Evolutionary conservation across 2,113 vertebrate species (phyloP).

Genomic region (Struthio camelus): DNA sequence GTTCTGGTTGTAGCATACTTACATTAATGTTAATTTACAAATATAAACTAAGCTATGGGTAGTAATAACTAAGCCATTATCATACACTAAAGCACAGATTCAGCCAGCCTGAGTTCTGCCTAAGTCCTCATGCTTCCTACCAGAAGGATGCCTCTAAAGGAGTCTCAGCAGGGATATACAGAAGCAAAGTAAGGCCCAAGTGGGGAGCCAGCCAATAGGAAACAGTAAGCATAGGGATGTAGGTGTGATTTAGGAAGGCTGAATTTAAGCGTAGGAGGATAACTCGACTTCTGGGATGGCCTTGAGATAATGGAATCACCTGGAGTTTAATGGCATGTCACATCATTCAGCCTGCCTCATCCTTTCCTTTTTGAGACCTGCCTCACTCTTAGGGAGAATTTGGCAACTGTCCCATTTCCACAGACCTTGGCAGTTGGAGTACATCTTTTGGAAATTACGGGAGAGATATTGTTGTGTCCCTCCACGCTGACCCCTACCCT

Average conservation of each 20-base stretch:
- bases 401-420: neutral
- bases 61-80: conserved; percentile 1
- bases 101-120: neutral
- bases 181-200: neutral
- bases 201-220: neutral
- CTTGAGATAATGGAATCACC: neutral
- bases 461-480: neutral
- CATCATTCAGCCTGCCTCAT: neutral
- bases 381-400: neutral
- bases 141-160: conserved; percentile 25
- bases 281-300: neutral
- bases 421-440: neutral
- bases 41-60: neutral
- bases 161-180: conserved; percentile 13
- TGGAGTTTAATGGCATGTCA: neutral
- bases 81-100: neutral
- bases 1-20: conserved; percentile 4
- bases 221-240: neutral
- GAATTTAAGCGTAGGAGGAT: neutral
- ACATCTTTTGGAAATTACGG: neutral
- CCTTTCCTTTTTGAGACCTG: neutral
- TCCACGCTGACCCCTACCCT: neutral
- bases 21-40: neutral
- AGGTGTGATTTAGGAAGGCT: neutral
- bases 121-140: neutral